A percentile compares a stretch with the other conserved stretches of the same genome.
These are phyloP conservation scores for Acipenser transmontanus DNA, from an alignment of 2,797 vertebrate species.

Conservation along the genomic window DNA sequence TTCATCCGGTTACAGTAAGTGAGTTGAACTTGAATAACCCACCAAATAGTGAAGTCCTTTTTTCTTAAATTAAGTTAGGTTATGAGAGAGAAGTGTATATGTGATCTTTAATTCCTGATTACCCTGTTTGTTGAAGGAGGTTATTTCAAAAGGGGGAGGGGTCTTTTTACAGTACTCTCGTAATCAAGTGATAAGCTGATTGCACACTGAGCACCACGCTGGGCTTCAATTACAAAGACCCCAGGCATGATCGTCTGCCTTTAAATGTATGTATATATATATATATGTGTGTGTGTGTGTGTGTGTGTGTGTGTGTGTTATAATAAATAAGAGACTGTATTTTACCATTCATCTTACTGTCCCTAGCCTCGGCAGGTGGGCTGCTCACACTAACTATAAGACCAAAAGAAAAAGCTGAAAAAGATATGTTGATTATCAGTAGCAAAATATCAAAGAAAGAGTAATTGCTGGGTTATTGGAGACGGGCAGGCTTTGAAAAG, in stretches of 20 bases:
- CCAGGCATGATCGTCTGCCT: background rate
- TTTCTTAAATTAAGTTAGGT: background rate
- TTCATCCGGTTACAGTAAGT: no score
- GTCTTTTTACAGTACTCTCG: background rate
- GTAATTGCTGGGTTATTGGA: constrained; percentile 17
- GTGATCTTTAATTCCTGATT: background rate
- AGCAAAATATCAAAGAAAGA: background rate
- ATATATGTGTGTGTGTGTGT: no score
- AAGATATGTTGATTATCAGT: constrained; percentile 6
- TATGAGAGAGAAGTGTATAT: background rate
- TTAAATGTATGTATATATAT: background rate
- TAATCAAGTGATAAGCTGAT: constrained; percentile 16
- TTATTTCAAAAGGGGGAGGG: background rate
- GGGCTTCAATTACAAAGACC: background rate
- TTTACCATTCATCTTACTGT: no score
- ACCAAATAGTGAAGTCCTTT: no score
- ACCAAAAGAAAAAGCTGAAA: background rate
- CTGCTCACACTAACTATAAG: background rate
- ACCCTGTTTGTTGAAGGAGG: background rate
- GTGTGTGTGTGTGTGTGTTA: no score
- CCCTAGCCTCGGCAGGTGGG: no score
- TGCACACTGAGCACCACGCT: background rate
- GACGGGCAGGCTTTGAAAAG: constrained; percentile 4
- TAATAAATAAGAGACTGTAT: background rate
- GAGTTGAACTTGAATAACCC: no score